These are phyloP conservation scores for Ursus arctos DNA, from an alignment of 2,113 vertebrate species.

Conservation along the genomic window DNA sequence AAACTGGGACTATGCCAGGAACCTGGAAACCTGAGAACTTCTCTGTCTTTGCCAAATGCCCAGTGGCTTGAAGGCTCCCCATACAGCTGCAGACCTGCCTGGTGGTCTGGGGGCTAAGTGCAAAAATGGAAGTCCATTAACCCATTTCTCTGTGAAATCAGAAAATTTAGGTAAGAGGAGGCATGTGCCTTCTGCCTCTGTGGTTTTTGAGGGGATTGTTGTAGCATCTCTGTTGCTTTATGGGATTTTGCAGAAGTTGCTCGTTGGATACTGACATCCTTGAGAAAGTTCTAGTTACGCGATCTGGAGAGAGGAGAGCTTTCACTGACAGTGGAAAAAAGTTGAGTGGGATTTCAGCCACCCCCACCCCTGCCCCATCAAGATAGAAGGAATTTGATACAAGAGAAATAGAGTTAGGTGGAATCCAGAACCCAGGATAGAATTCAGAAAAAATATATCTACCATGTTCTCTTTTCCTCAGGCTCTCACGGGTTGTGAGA, in stretches of 20 bases:
- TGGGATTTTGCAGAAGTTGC: background rate
- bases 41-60: slow-evolving; percentile 11
- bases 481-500: background rate
- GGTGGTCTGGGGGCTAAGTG: background rate
- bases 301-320: background rate
- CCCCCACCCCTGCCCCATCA: background rate
- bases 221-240: background rate
- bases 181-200: background rate
- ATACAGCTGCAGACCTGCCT: slow-evolving; percentile 27
- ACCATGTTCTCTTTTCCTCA: slow-evolving; percentile 18
- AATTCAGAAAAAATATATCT: background rate
- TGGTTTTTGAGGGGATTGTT: background rate
- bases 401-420: background rate
- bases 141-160: background rate
- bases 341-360: background rate
- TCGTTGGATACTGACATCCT: background rate
- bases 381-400: slow-evolving; percentile 20
- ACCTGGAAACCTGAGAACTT: background rate
- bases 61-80: background rate
- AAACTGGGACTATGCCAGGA: slow-evolving; percentile 32
- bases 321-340: background rate
- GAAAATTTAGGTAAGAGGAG: background rate
- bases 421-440: slow-evolving; percentile 31
- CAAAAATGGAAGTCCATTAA: background rate
- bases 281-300: slow-evolving; percentile 10